Base-by-base conservation (phyloP, 53 echinoderm and acorn worm species). In the Temnopleurus reevesii region DNA sequence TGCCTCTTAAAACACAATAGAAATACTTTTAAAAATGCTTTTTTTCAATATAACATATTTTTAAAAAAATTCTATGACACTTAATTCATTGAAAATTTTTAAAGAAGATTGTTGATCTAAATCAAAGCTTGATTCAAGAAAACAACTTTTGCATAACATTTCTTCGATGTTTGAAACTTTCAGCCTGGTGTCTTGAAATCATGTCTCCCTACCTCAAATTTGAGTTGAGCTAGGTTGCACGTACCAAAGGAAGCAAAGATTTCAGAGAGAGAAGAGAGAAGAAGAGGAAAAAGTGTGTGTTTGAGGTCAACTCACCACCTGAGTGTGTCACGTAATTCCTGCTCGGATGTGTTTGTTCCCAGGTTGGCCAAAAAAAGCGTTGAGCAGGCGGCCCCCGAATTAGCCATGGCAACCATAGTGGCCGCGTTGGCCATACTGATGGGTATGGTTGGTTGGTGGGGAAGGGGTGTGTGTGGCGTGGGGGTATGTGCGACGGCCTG, bases 301-400 rank as follows among this genome's bases (percentile, higher is more conserved):
- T 35, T 55, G 34, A 38, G 27, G 66, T 47, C 47, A 87, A 99
- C 99, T 99, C 92, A 99, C 99, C 99, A 93, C 91, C 93, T 96
- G 76, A 94, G 83, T 86, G 94, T 76, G 80, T 99, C 99, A 83
- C 96, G 93, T 55, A 99, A 94, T 84, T 99, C 99, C 65, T 92
- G 92, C 90, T 99, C 99, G 38, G 96, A 91, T 76, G 99, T 94
- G 76, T 91, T 93, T 54, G 99, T 96, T 90, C 99, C 98, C 91
- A 96, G 93, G 92, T 99, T 99, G 80, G 96, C 99, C 93, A 99
- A 90, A 94, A 99, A 99, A 86, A 99, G 96, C 56, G 99, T 99
- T 63, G 99, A 96, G 92, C 99, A 99, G 90, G 96, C 96, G 90
- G 95, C 94, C 66, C 88, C 88, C 12, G 94, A 92, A 77, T 94